A percentile compares a stretch with the other conserved stretches of the same genome.
These are phyloP conservation scores for Aphidius ervi DNA, from an alignment of 1,140 invertebrate species.

Conservation along the genomic window DNA sequence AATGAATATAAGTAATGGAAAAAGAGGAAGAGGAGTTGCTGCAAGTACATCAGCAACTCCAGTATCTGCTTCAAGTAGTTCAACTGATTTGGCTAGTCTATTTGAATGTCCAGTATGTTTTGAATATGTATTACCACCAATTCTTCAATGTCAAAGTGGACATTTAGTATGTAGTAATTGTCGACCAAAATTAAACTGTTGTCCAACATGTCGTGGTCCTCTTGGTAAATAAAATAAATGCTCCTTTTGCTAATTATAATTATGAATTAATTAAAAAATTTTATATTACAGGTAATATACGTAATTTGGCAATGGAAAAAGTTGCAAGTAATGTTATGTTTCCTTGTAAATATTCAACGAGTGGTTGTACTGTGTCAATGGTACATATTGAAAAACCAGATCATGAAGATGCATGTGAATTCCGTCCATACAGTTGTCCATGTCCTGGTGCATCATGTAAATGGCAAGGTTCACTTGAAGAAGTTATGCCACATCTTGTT, in stretches of 20 bases:
- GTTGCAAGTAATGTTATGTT: constrained; percentile 97
- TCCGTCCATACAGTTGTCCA: constrained; percentile 94
- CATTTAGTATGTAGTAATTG: constrained; percentile 92
- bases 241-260: not conserved
- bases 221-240: constrained; percentile 55
- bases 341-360: constrained; percentile 97
- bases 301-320: constrained; percentile 99
- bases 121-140: constrained; percentile 98
- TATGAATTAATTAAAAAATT: constrained; percentile 13
- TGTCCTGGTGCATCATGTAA: constrained; percentile 98
- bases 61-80: constrained; percentile 51
- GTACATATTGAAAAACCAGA: constrained; percentile 95
- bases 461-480: constrained; percentile 93
- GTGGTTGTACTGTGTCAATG: constrained; percentile 89
- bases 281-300: constrained; percentile 74
- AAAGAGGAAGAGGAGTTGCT: constrained; percentile 47
- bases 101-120: constrained; percentile 99
- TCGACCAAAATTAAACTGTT: constrained; percentile 92
- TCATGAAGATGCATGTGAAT: constrained; percentile 98
- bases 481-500: constrained; percentile 97
- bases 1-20: constrained; percentile 46
- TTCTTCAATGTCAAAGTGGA: constrained; percentile 83
- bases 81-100: constrained; percentile 85
- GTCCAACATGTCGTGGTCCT: constrained; percentile 95
- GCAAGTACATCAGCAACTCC: constrained; percentile 47